A percentile compares a stretch with the other conserved stretches of the same genome.
These are phyloP conservation scores for Hylaea fasciaria DNA, from an alignment of 2,888 invertebrate genomes.

Conservation along the genomic window DNA sequence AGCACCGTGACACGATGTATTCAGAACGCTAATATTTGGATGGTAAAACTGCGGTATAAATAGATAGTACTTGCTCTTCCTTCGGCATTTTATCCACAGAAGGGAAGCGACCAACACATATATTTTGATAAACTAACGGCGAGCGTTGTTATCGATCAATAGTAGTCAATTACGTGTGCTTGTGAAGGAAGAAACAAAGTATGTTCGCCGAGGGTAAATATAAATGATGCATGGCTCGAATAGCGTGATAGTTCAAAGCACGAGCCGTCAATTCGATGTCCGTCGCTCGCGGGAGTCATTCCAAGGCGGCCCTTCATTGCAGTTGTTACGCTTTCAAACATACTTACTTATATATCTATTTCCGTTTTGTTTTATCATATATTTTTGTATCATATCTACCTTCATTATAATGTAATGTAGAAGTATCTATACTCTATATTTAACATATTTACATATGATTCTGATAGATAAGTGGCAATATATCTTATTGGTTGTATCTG, in stretches of 20 bases:
- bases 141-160: conserved; percentile 72
- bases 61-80: conserved; percentile 68
- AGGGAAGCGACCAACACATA: conserved; percentile 64
- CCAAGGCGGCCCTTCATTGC: conserved; percentile 54
- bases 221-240: conserved; percentile 84
- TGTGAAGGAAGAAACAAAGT: conserved; percentile 81
- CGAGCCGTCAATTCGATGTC: conserved; percentile 67
- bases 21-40: conserved; percentile 81
- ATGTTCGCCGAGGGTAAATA: conserved; percentile 84
- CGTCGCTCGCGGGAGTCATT: conserved; percentile 63
- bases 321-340: conserved; percentile 47
- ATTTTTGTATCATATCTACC: conserved; percentile 9
- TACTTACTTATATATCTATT: neutral
- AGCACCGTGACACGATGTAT: conserved; percentile 83
- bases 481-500: conserved; percentile 35
- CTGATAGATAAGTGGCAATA: neutral
- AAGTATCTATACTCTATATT: neutral
- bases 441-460: neutral
- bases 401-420: conserved; percentile 23
- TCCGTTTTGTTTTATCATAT: conserved; percentile 6
- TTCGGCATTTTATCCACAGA: conserved; percentile 66
- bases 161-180: conserved; percentile 70
- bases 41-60: conserved; percentile 79
- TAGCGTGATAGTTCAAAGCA: conserved; percentile 86
- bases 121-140: conserved; percentile 47